Evolutionary conservation across 2,888 invertebrate genomes (phyloP).

Genomic region (Hyles lineata): DNA sequence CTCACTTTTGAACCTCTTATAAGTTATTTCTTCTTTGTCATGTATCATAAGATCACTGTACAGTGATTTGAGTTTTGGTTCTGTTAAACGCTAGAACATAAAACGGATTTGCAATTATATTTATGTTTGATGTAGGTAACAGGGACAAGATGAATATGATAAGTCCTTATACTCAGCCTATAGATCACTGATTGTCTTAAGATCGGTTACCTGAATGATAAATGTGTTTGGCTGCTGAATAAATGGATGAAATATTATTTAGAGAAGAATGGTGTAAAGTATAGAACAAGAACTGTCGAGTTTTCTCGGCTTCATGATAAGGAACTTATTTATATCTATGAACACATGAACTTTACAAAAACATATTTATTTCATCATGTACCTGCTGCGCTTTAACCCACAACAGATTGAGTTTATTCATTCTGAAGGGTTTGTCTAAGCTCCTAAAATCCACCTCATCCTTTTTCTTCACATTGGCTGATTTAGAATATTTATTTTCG

Average conservation of each 20-base stretch:
- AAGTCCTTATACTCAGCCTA: too few relatives aligned
- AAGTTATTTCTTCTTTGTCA: constrained; percentile 95
- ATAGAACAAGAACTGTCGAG: too few relatives aligned
- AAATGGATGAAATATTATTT: too few relatives aligned
- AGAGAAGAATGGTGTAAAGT: too few relatives aligned
- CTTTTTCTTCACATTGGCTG: constrained; percentile 80
- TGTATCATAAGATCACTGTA: constrained; percentile 96
- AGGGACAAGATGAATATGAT: too few relatives aligned
- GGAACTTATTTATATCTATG: too few relatives aligned
- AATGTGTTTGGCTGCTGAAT: too few relatives aligned
- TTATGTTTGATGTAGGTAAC: too few relatives aligned
- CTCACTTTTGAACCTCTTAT: constrained; percentile 92
- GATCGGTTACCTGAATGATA: too few relatives aligned
- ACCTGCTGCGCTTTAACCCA: constrained; percentile 97
- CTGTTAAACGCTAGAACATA: constrained; percentile 89
- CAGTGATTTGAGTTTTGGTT: constrained; percentile 92
- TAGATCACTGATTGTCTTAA: too few relatives aligned
- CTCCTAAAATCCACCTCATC: constrained; percentile 86
- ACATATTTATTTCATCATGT: constrained; percentile 38
- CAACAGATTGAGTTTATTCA: constrained; percentile 94
- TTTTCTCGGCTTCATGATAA: too few relatives aligned
- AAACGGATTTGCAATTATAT: not conserved
- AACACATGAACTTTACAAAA: too few relatives aligned
- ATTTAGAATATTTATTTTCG: constrained; percentile 88
- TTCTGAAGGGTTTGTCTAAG: constrained; percentile 93